Evolutionary conservation across 2,888 invertebrate species (phyloP).

Genomic region (Yponomeuta malinellus): DNA sequence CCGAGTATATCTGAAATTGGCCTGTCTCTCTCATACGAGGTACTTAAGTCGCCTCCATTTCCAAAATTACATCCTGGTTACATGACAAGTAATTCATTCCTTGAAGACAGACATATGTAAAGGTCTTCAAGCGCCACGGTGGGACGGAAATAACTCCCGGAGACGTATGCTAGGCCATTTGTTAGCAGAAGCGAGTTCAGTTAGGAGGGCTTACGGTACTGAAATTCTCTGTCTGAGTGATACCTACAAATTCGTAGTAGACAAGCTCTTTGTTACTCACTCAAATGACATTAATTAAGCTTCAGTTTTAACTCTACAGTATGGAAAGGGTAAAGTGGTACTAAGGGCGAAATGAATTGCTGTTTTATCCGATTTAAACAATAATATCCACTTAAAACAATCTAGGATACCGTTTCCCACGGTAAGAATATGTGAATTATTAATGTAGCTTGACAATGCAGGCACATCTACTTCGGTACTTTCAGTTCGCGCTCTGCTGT

Average conservation of each 20-base stretch:
- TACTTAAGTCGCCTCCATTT: neutral
- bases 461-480: too few relatives aligned
- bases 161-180: neutral
- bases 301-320: too few relatives aligned
- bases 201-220: neutral
- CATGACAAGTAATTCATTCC: neutral
- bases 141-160: neutral
- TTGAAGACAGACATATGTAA: neutral
- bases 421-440: too few relatives aligned
- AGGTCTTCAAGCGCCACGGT: neutral
- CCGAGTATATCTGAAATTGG: neutral
- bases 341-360: too few relatives aligned
- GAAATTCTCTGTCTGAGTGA: neutral
- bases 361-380: too few relatives aligned
- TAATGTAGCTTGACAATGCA: too few relatives aligned
- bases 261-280: too few relatives aligned
- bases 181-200: neutral
- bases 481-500: too few relatives aligned
- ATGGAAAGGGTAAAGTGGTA: too few relatives aligned
- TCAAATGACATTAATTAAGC: too few relatives aligned
- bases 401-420: too few relatives aligned
- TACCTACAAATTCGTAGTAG: neutral
- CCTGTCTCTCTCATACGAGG: neutral
- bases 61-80: neutral
- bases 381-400: too few relatives aligned